phyloP scores from a whole-genome alignment of 2,113 vertebrate species.

The Pristiophorus japonicus region DNA sequence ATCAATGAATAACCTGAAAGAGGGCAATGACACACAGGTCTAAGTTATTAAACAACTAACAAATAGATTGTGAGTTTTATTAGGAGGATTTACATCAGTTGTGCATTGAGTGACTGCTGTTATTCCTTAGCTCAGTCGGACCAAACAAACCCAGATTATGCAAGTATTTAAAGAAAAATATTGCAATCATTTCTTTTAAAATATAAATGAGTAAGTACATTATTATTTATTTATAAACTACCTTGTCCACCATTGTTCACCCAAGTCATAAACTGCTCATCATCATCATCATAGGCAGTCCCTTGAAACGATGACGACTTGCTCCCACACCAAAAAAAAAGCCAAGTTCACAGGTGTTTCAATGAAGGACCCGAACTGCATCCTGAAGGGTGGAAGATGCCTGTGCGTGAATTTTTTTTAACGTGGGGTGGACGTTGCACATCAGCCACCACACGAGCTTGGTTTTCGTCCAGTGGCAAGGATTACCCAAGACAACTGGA shows the following conservation, averaged over 20 bases:
- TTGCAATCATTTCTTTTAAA: neutral
- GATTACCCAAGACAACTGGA: no score
- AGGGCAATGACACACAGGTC: constrained; percentile 26
- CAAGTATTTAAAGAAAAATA: constrained; percentile 9
- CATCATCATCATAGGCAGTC: no score
- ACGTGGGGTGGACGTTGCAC: no score
- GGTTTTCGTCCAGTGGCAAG: no score
- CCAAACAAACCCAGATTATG: neutral
- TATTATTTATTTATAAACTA: neutral
- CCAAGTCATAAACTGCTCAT: neutral
- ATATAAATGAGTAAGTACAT: neutral
- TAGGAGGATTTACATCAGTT: neutral
- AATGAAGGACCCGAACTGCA: no score
- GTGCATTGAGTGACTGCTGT: neutral
- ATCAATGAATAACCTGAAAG: constrained; percentile 80
- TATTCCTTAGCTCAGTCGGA: neutral
- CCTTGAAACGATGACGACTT: no score
- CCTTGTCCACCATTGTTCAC: neutral
- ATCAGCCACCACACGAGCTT: no score
- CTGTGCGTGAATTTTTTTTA: no score
- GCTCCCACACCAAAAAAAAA: no score
- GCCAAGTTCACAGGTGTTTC: no score
- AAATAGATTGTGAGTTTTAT: neutral
- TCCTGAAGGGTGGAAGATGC: no score
- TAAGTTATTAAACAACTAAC: neutral